These are phyloP conservation scores for Mimumesa dahlbomi DNA, from an alignment of 2,888 invertebrate species.

Conservation along the genomic window DNA sequence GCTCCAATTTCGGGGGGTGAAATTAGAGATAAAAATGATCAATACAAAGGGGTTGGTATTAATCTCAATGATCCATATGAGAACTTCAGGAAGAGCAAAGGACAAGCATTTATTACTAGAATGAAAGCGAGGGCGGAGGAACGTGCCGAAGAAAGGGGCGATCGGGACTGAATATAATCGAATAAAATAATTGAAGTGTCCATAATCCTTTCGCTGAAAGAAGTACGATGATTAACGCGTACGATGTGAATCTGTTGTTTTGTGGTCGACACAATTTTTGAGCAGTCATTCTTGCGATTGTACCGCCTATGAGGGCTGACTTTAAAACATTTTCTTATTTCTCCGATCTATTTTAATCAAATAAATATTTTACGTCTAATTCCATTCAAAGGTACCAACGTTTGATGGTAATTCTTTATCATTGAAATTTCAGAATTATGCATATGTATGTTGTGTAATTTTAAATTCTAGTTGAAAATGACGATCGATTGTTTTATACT, in stretches of 20 bases:
- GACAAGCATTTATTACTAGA: conserved; percentile 95
- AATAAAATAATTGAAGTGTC: conserved; percentile 35
- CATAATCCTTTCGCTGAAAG: conserved; percentile 32
- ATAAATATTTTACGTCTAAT: conserved; percentile 2
- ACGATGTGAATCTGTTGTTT: conserved; percentile 27
- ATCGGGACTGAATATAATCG: conserved; percentile 71
- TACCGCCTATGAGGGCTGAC: conserved; percentile 18
- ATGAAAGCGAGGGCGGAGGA: conserved; percentile 96
- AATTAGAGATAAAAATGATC: conserved; percentile 93
- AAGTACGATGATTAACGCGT: conserved; percentile 26
- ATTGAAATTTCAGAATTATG: conserved; percentile 27
- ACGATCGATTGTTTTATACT: conserved; percentile 32
- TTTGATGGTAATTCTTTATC: conserved; percentile 19
- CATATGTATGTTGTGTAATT: conserved; percentile 23
- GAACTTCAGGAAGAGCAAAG: conserved; percentile 97
- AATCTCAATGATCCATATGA: conserved; percentile 97
- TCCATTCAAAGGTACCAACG: not conserved
- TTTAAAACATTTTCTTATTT: conserved; percentile 27
- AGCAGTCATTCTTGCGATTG: conserved; percentile 5
- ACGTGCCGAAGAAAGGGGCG: conserved; percentile 81
- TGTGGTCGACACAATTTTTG: conserved; percentile 39
- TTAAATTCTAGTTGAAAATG: conserved; percentile 22
- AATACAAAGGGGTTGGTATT: conserved; percentile 97
- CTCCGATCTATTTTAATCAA: conserved; percentile 3
- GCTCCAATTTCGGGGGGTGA: conserved; percentile 96